Conservation (phyloP, 2,113 vertebrate genomes). For the Ptyas mucosa region DNA sequence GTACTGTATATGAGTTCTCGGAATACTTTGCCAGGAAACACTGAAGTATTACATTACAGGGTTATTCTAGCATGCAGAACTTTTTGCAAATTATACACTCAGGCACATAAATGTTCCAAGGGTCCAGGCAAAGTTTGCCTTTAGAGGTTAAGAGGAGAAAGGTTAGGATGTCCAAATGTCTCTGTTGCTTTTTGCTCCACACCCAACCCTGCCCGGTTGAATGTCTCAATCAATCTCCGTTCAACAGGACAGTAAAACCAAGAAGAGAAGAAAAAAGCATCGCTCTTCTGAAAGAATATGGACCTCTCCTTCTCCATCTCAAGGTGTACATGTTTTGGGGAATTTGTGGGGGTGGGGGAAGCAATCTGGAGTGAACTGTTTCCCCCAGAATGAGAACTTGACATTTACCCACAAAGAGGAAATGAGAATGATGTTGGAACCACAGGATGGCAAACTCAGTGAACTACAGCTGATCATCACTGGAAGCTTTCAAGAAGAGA, state of each 20-base stretch:
- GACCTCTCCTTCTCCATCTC: no score
- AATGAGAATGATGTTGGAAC: background rate
- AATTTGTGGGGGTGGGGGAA: background rate
- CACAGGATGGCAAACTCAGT: background rate
- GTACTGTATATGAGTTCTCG: background rate
- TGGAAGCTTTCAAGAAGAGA: no score
- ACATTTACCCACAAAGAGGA: background rate
- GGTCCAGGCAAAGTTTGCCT: no score
- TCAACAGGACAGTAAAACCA: no score
- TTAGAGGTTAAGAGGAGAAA: no score
- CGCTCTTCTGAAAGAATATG: no score
- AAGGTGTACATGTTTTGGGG: background rate
- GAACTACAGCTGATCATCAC: no score
- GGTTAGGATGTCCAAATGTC: background rate
- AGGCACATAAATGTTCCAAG: no score
- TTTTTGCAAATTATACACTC: background rate
- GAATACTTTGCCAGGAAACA: background rate
- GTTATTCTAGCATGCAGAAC: background rate
- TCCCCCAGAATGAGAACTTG: background rate
- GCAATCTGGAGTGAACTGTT: background rate
- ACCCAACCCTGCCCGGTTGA: no score
- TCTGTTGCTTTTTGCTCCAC: background rate
- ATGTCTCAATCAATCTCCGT: no score
- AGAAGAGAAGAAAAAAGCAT: no score
- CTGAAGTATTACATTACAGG: background rate